phyloP scores from a whole-genome alignment of 2,797 vertebrate genomes.

The Chiroxiphia lanceolata region DNA sequence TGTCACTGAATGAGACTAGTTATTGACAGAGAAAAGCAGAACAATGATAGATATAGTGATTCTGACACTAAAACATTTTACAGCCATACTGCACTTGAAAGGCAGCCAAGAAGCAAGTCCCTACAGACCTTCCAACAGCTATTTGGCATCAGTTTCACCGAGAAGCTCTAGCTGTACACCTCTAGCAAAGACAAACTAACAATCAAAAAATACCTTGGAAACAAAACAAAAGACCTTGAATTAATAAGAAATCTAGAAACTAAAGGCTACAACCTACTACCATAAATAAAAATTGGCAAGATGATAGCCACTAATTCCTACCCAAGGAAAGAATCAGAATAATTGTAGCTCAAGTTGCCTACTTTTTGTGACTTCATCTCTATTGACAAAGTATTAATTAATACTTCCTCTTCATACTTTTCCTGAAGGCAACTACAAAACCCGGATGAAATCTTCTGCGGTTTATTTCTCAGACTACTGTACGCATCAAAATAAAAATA shows the following conservation, averaged over 20 bases:
- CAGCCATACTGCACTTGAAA: slow-evolving; percentile 1
- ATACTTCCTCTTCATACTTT: not conserved
- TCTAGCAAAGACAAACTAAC: slow-evolving; percentile 9
- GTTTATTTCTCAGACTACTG: not conserved
- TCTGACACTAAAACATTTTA: slow-evolving; percentile 25
- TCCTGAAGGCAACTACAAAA: not conserved
- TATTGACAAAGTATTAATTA: not conserved
- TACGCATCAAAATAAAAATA: not conserved
- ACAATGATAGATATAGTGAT: not conserved
- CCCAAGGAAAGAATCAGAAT: not conserved
- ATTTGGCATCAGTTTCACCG: not conserved
- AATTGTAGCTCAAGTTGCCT: not conserved
- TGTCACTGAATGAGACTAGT: not conserved
- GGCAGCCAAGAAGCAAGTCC: slow-evolving; percentile 40
- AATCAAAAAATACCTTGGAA: not conserved
- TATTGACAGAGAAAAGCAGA: slow-evolving; percentile 19
- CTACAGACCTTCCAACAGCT: slow-evolving; percentile 27
- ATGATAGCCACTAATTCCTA: not conserved
- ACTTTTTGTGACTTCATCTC: not conserved
- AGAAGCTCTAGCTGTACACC: not conserved
- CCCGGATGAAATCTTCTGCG: not conserved
- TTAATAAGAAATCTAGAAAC: slow-evolving; percentile 5
- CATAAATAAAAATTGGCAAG: not conserved
- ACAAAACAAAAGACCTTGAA: not conserved
- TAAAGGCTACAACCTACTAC: not conserved